These are phyloP conservation scores for Epinotia brunnichana DNA, from an alignment of 2,888 invertebrate species.

Conservation along the genomic window DNA sequence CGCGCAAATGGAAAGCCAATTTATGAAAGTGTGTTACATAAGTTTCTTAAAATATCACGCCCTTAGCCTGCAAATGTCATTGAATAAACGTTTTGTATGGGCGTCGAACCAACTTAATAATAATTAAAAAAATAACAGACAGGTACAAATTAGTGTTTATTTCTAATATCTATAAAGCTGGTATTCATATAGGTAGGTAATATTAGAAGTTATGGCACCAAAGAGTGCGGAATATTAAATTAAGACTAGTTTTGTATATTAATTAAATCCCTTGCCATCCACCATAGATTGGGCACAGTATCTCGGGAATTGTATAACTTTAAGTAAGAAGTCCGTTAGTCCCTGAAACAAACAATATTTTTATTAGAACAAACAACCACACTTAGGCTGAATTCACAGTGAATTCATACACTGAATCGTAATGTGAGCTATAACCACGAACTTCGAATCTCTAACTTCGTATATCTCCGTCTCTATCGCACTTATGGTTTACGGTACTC, in stretches of 20 bases:
- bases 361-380: neutral
- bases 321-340: constrained; percentile 86
- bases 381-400: too few relatives aligned
- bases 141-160: neutral
- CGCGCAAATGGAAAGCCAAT: too few relatives aligned
- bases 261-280: constrained; percentile 81
- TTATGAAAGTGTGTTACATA: too few relatives aligned
- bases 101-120: too few relatives aligned
- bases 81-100: too few relatives aligned
- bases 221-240: constrained; percentile 17
- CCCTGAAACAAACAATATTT: constrained; percentile 79
- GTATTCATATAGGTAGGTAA: constrained; percentile 3
- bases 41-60: too few relatives aligned
- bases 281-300: constrained; percentile 89
- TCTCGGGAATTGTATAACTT: constrained; percentile 88
- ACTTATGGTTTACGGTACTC: too few relatives aligned
- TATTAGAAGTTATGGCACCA: constrained; percentile 26
- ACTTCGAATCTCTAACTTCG: too few relatives aligned
- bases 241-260: constrained; percentile 40
- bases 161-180: constrained; percentile 1
- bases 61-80: too few relatives aligned
- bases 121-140: neutral
- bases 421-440: too few relatives aligned
- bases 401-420: too few relatives aligned
- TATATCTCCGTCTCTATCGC: too few relatives aligned